phyloP scores from a whole-genome alignment of 2,113 vertebrate species.

The Otis tarda region DNA sequence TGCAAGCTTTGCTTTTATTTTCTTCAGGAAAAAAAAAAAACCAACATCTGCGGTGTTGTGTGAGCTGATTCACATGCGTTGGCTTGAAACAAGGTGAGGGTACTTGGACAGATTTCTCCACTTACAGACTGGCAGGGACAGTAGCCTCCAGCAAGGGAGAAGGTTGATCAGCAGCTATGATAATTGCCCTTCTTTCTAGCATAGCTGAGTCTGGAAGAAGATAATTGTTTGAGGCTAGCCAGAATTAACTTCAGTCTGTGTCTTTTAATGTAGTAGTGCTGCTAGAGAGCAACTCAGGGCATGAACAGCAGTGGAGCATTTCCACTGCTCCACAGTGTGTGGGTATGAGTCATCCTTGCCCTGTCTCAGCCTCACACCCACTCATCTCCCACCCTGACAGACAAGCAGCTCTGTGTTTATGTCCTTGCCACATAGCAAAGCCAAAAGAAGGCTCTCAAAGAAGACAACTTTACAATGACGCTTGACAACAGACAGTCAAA shows the following conservation, averaged over 20 bases:
- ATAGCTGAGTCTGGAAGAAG: background rate
- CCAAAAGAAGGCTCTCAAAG: background rate
- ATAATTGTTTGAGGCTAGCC: background rate
- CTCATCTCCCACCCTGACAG: rapidly evolving
- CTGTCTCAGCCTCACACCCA: background rate
- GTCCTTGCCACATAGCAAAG: background rate
- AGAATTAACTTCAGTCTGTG: background rate
- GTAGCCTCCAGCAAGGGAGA: background rate
- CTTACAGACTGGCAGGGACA: background rate
- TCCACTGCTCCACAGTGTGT: background rate
- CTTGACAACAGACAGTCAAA: background rate
- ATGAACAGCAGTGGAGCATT: background rate
- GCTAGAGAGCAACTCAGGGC: background rate
- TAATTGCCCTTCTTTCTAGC: background rate
- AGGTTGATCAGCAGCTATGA: background rate
- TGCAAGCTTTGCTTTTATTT: background rate
- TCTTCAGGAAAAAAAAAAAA: background rate
- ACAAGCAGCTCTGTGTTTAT: background rate
- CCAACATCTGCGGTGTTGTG: background rate
- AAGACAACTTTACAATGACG: rapidly evolving
- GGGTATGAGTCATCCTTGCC: background rate
- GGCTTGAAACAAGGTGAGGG: background rate
- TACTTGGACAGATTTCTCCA: background rate
- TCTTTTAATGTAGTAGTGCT: background rate
- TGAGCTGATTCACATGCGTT: background rate